phyloP scores from a whole-genome alignment of 2,888 invertebrate genomes.

The Drosophila mimica region DNA sequence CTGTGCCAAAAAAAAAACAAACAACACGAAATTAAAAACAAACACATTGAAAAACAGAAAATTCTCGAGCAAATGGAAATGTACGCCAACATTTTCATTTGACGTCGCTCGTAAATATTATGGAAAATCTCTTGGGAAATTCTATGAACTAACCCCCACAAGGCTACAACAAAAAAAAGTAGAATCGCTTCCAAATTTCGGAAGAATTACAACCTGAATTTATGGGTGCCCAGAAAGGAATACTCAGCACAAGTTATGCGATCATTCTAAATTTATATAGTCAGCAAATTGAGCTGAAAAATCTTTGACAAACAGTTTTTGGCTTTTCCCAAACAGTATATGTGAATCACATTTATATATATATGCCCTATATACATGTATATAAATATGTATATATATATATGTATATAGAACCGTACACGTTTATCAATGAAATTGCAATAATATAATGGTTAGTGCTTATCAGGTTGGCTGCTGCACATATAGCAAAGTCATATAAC shows the following conservation, averaged over 20 bases:
- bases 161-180: background rate
- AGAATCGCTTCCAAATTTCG: slow-evolving; percentile 9
- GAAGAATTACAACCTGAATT: slow-evolving; percentile 27
- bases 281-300: background rate
- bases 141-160: slow-evolving; percentile 13
- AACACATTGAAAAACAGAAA: background rate
- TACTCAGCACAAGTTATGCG: slow-evolving; percentile 6
- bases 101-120: slow-evolving; percentile 45
- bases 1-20: slow-evolving; percentile 25
- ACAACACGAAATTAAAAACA: background rate
- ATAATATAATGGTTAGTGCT: slow-evolving; percentile 3
- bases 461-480: slow-evolving; percentile 16
- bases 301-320: slow-evolving; percentile 7
- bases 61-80: slow-evolving; percentile 12
- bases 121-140: slow-evolving; percentile 38
- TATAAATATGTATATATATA: background rate
- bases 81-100: slow-evolving; percentile 15
- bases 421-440: slow-evolving; percentile 11
- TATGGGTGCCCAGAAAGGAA: slow-evolving; percentile 3
- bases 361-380: background rate
- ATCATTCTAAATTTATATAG: background rate
- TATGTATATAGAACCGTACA: slow-evolving; percentile 4
- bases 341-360: background rate
- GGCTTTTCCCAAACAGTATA: slow-evolving; percentile 9
- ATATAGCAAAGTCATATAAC: slow-evolving; percentile 5